Base-by-base conservation (phyloP, 2,113 vertebrate species). In the Junco hyemalis region DNA sequence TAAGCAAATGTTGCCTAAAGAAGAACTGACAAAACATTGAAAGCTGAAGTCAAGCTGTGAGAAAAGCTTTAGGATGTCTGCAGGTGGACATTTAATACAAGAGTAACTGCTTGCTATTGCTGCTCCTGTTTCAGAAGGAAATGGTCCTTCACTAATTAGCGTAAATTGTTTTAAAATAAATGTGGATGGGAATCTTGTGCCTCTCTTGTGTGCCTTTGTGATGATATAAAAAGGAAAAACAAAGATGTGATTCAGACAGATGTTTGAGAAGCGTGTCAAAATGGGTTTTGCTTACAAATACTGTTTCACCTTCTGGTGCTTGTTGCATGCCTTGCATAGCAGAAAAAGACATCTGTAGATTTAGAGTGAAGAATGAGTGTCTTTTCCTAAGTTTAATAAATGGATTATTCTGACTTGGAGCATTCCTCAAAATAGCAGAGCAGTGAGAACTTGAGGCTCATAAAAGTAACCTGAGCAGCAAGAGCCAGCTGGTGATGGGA, bases 81-180 rank as follows among this genome's bases (percentile, higher is more conserved):
- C 86, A 88, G 93, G 94, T 97, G 90, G 79, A 96, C 78, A 29
- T 82, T 93, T 91, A 96, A 82, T 71, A 74, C 40, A 73, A 79
- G 95, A 83, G n/a, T 68, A 93, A 87, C 66, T 73, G 72, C 83
- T 93, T 94, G 71, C 35, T 12, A 1, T 81, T 78, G 69, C 74
- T 79, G 61, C 79, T 93, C 38, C 61, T 93, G 81, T 92, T 97
- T 88, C 81, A 65, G 70, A 64, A 92, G 88, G 88, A 96, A 97
- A 95, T 93, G 81, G 66, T 86, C 94, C 94, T 95, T 95, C 72
- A 69, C 92, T 97, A 95, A 95, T 94, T 95, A 91, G 70, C 13
- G 5, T 90, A 94, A 96, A 95, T 88, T 90, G 93, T 93, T 93
- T 88, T 77, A 90, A 95, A 84, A 93, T 72, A 96, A 92, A 93